Conservation (phyloP, 2,888 invertebrate species). For the Spialia ferax region DNA sequence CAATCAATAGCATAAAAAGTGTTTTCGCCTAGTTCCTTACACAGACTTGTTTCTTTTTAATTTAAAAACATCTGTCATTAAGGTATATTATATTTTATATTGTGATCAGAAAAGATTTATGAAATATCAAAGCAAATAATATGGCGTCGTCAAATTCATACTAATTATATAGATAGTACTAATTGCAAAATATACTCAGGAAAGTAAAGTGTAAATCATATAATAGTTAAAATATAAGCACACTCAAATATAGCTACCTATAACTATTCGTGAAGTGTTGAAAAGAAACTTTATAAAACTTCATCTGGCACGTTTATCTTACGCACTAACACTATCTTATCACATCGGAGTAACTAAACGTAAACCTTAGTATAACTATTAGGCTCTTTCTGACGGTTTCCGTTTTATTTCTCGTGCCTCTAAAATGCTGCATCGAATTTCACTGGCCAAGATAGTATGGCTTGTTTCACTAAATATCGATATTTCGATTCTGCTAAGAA, state of each 20-base stretch:
- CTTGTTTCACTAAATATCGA: constrained; percentile 37
- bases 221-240: constrained; percentile 19
- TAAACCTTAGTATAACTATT: constrained; percentile 45
- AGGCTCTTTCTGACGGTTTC: constrained; percentile 16
- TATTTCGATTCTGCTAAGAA: not conserved
- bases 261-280: constrained; percentile 33
- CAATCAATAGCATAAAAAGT: too few relatives aligned
- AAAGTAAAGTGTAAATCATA: not conserved
- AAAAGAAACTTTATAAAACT: constrained; percentile 41
- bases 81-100: too few relatives aligned
- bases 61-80: too few relatives aligned
- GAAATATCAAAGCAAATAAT: too few relatives aligned
- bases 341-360: constrained; percentile 63
- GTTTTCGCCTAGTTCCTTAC: too few relatives aligned
- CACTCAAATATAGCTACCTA: constrained; percentile 32
- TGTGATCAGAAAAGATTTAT: too few relatives aligned
- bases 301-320: constrained; percentile 80
- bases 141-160: too few relatives aligned
- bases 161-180: too few relatives aligned
- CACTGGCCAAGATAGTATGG: constrained; percentile 37
- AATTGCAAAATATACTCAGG: too few relatives aligned
- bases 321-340: constrained; percentile 61
- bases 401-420: constrained; percentile 17
- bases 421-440: constrained; percentile 30
- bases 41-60: too few relatives aligned